Base-by-base conservation (phyloP, 2,113 vertebrate species). In the Hippocampus mohnikei region DNA sequence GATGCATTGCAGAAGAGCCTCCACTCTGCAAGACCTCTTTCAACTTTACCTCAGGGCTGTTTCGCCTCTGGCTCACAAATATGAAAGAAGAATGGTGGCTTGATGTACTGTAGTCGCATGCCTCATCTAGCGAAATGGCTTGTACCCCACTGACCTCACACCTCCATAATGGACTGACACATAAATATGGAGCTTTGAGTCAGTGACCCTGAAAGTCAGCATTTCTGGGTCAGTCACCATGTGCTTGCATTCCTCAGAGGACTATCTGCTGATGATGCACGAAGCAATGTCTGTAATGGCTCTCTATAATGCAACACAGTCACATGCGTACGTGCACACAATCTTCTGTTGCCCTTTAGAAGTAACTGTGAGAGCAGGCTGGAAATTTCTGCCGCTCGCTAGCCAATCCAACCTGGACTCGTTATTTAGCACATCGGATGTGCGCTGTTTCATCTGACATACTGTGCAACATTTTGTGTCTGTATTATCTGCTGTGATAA, bases 161-260 rank as follows among this genome's bases (percentile, higher is more conserved):
- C 80, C 78, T 84, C 41, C 21, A 12, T 85, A 88, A 87, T 87
- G 77, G 82, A 82, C 78, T 87, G 67, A 44, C 63, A 64, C 58
- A 71, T 66, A 71, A 83, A 76, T 72, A 77, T 75, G 71, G 71
- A 80, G 67, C 67, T 53, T 66, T 37, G 71, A 81, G 70, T 72
- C 76, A 70, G 73, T 77, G 76, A 72, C 75, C 81, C 76, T 86
- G 81, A 85, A 83, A 81, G 80, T 73, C 78, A 81, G 69, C 74
- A 64, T 81, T 86, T 87, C 72, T 83, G 76, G 82, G 81, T 85
- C 86, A 87, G 79, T 29, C 78, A 72, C 40, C 5, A 13, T 68
- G 66, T 0, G 71, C 73, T 55, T 13, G 66, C 68, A 70, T 72
- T 50, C 70, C 67, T 80, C 69, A 8, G 41, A 77, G 80, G 53